phyloP scores from a whole-genome alignment of 2,797 vertebrate species.

The Poeciliopsis paucimaculata region DNA sequence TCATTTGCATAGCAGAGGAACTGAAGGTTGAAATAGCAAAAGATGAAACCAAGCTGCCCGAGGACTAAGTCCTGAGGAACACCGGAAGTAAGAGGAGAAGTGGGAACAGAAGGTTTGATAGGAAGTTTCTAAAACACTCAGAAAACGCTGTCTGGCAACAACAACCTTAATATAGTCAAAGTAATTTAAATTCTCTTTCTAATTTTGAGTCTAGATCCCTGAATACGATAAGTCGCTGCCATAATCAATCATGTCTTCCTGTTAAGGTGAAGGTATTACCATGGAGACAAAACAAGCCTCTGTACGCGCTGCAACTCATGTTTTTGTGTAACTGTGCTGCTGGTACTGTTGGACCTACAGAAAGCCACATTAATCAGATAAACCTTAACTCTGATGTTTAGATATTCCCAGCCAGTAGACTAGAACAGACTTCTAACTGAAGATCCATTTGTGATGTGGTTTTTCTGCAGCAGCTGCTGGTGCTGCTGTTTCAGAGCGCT shows the following conservation, averaged over 20 bases:
- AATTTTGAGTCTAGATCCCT: background rate
- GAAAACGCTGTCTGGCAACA: background rate
- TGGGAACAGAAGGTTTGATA: too few species aligned
- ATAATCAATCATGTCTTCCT: background rate
- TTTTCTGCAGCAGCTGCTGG: background rate
- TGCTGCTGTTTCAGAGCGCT: background rate
- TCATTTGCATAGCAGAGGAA: too few species aligned
- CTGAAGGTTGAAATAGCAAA: too few species aligned
- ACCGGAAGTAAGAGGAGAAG: too few species aligned
- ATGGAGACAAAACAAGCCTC: background rate
- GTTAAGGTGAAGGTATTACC: background rate
- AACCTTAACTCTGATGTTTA: background rate
- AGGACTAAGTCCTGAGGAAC: too few species aligned
- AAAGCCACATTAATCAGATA: background rate
- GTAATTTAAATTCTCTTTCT: background rate
- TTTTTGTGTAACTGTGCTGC: background rate
- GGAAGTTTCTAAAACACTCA: background rate
- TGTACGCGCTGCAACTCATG: background rate
- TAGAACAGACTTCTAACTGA: background rate
- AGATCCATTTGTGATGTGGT: background rate
- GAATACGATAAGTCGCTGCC: background rate
- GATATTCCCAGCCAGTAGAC: background rate
- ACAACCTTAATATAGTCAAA: background rate
- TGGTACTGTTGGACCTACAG: background rate
- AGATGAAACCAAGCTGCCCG: too few species aligned